Evolutionary conservation across 2,888 invertebrate species (phyloP).

Genomic region (Synergus itoensis): DNA sequence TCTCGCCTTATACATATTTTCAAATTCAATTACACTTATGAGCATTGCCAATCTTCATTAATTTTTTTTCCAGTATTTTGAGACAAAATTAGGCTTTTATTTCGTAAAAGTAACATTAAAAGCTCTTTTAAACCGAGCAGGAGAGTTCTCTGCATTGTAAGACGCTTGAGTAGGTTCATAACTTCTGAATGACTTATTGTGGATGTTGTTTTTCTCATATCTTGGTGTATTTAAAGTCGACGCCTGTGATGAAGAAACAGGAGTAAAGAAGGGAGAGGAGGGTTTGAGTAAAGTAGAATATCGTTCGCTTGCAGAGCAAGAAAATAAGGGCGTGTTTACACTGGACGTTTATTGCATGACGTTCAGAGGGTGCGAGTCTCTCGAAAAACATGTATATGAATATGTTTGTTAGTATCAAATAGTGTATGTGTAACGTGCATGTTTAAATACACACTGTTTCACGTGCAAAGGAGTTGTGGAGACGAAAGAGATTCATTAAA

Average conservation of each 20-base stretch:
- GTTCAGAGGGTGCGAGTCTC: slow-evolving; percentile 25
- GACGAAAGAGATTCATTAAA: slow-evolving; percentile 41
- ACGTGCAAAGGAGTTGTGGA: slow-evolving; percentile 18
- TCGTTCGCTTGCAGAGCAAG: slow-evolving; percentile 39
- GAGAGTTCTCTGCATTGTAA: too few species aligned
- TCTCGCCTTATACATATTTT: neutral
- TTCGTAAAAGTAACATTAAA: too few species aligned
- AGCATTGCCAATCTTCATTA: neutral
- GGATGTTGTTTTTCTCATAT: neutral
- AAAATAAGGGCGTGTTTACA: slow-evolving; percentile 40
- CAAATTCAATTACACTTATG: neutral
- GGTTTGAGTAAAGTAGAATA: slow-evolving; percentile 38
- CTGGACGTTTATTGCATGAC: slow-evolving; percentile 39
- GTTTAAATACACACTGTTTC: slow-evolving; percentile 18
- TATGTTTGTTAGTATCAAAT: neutral
- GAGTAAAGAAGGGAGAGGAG: neutral
- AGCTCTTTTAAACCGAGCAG: too few species aligned
- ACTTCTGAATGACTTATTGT: neutral
- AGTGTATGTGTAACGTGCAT: neutral
- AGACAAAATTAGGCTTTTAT: too few species aligned
- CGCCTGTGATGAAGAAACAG: slow-evolving; percentile 29
- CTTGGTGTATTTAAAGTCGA: slow-evolving; percentile 16
- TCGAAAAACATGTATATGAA: slow-evolving; percentile 13
- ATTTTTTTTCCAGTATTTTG: neutral
- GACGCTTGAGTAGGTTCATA: neutral